Evolutionary conservation across 2,113 vertebrate species (phyloP), one percentile per base, ranked within the genome.

Genomic region (Phalacrocorax aristotelis): DNA sequence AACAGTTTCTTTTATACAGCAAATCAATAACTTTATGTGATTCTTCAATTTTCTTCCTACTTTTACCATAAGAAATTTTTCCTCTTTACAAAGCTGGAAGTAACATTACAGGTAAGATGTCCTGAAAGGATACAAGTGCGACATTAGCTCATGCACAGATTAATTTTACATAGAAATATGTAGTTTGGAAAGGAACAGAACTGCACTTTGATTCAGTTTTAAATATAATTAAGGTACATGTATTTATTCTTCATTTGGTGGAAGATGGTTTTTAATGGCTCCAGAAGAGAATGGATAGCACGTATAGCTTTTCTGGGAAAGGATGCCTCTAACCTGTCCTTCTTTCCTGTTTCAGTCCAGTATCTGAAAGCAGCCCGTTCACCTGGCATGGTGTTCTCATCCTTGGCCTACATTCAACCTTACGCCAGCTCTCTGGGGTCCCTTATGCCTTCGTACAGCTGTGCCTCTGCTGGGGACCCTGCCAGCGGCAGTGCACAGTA

Each of bases 361-460:
- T 83, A 29, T 10, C 65, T 46, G 60, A 61, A 0, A 86, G 46
- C 44, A 85, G 66, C 66, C 29, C 3, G 4, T 51, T 51, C 25
- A 44, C 26, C 48, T n/a, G 62, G 17, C 10, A 34, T 6, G 29
- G 19, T 11, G 20, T 26, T 87, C 42, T 81, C 58, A 34, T n/a
- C 62, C 54, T 26, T 52, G 42, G 51, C 21, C 66, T 66, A 42
- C 15, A 4, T 10, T 79, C 32, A 76, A 27, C 15, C 11, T 69
- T 57, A 70, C 0, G 3, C 18, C 68, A 66, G 9, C 46, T 34
- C 72, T 52, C 18, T 13, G 11, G 6, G 34, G 22, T 61, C 51
- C 36, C 46, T 20, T 0, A 0, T 54, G n/a, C 27, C 58, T 72
- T 11, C 9, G 15, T 2, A 46, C 21, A 38, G n/a, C n/a, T 38